Conservation (phyloP, 2,113 vertebrate genomes). For the Salvelinus fontinalis region DNA sequence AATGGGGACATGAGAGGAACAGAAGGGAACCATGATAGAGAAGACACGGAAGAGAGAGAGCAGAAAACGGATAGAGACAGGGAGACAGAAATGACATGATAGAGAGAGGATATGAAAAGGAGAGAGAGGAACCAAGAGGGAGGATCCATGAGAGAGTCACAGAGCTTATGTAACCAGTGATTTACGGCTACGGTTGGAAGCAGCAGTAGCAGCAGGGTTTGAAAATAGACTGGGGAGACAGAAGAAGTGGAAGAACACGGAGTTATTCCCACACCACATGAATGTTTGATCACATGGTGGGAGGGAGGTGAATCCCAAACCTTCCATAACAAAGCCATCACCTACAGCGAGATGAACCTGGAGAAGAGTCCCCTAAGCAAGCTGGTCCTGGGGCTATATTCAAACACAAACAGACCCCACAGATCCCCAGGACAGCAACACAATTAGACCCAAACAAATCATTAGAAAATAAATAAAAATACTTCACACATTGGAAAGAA, state of each 20-base stretch:
- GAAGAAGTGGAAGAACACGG: constrained; percentile 35
- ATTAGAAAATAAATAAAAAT: too few species aligned
- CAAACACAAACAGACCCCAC: too few species aligned
- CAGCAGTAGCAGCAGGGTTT: constrained; percentile 47
- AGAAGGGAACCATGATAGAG: neutral
- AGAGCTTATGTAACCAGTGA: constrained; percentile 72
- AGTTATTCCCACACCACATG: constrained; percentile 67
- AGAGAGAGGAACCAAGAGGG: constrained; percentile 14
- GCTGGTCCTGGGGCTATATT: too few species aligned
- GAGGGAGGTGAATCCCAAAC: too few species aligned
- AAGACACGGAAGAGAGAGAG: constrained; percentile 10
- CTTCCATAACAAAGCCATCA: too few species aligned
- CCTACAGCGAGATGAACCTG: too few species aligned
- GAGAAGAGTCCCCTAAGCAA: too few species aligned
- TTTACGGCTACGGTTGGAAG: constrained; percentile 67
- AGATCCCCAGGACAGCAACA: too few species aligned
- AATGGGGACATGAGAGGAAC: constrained; percentile 20
- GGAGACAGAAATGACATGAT: constrained; percentile 10
- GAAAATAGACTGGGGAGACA: constrained; percentile 73
- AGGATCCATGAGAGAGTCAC: constrained; percentile 12
- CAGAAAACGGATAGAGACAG: too few species aligned
- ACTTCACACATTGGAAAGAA: too few species aligned
- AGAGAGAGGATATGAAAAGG: constrained; percentile 13
- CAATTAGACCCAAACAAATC: too few species aligned
- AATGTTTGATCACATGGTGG: constrained; percentile 34